Base-by-base conservation (phyloP, 2,888 invertebrate species). In the Neuroscelio doddi region DNA sequence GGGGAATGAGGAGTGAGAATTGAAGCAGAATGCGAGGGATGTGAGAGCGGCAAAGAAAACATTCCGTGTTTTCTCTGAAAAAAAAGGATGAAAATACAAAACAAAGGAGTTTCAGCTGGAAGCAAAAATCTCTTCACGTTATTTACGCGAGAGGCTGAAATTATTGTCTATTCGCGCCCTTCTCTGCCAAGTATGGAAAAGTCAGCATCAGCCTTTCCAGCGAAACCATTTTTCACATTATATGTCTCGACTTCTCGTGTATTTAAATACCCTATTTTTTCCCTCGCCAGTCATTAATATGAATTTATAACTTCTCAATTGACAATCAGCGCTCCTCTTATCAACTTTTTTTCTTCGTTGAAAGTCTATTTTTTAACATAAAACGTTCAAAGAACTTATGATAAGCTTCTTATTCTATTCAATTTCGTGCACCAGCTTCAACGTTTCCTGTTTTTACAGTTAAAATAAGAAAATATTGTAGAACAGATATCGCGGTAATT, bases 31-130 rank as follows among this genome's bases (percentile, higher is more conserved):
- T 50, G 29, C 38, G 55, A n/a, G 45, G 39, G 24, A 39, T 30
- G 41, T 52, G 44, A 57, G 57, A 57, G 64, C 27, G 34, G 32
- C 49, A 52, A 58, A 58, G 58, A 64, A 52, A 64, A 57, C 52
- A 51, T 41, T n/a, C 46, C 44, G 41, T 56, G 49, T 50, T 64
- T 58, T 64, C 50, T 47, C 24, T 42, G 34, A 15, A 49, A 57
- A 56, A 71, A 70, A 70, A 74, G 70, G 67, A 70, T 39, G 46
- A 50, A 51, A 61, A 46, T 26, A 45, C 63, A 67, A 73, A 76
- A 77, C 75, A 76, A 77, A 77, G 74, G 72, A 74, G 64, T 67
- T 64, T 32, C 55, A 64, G 72, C 66, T 73, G 64, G 71, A 64
- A 67, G 70, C 70, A 72, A 69, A 72, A 75, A 75, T 74, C 68